A percentile compares a stretch with the other conserved stretches of the same genome.
These are phyloP conservation scores for Mionectes macconnelli DNA, from an alignment of 2,113 vertebrate genomes.

Conservation along the genomic window DNA sequence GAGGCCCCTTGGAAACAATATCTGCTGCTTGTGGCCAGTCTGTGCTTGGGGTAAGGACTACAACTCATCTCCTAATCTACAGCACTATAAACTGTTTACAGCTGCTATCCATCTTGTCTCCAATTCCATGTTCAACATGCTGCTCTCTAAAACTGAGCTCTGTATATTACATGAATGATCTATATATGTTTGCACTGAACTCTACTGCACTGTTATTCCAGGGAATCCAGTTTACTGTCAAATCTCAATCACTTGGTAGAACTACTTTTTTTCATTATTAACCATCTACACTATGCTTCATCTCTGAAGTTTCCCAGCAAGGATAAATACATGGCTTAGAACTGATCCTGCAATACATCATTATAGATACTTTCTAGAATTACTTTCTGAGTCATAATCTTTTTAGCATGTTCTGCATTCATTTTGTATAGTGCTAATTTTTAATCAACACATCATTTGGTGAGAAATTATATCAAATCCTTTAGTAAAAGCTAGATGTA, in stretches of 20 bases:
- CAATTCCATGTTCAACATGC: not conserved
- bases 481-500: slow-evolving; percentile 34
- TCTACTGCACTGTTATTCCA: not conserved
- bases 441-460: slow-evolving; percentile 50
- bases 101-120: not conserved
- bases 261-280: not conserved
- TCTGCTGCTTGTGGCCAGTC: not conserved
- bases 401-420: slow-evolving; percentile 3
- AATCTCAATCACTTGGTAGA: not conserved
- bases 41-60: not conserved
- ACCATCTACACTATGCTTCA: not conserved
- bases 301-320: not conserved
- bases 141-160: not conserved
- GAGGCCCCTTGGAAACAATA: not conserved
- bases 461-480: slow-evolving; percentile 18
- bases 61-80: not conserved
- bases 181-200: not conserved
- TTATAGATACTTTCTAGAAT: not conserved
- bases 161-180: not conserved
- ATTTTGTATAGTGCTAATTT: slow-evolving; percentile 58
- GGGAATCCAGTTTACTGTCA: not conserved
- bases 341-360: not conserved
- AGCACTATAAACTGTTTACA: not conserved
- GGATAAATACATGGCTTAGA: slow-evolving; percentile 1
- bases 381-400: slow-evolving; percentile 37